Evolutionary conservation across 1,140 invertebrate genomes (phyloP).

Genomic region (Drosophila takahashii): DNA sequence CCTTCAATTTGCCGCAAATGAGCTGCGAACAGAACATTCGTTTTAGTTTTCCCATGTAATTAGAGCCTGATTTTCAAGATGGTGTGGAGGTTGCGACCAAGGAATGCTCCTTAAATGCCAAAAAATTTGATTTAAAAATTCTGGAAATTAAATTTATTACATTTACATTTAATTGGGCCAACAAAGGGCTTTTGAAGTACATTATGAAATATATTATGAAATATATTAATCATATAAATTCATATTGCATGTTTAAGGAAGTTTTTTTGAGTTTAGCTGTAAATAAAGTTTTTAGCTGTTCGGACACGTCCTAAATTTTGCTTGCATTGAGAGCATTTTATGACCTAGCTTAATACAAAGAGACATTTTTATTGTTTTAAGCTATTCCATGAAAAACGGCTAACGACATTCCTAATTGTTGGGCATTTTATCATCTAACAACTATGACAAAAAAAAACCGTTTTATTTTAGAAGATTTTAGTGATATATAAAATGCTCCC

Average conservation of each 20-base stretch:
- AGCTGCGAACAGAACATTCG: conserved; percentile 19
- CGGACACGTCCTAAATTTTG: background rate
- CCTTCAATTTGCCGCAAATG: conserved; percentile 37
- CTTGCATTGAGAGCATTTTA: background rate
- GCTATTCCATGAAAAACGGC: conserved; percentile 10
- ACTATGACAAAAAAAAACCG: background rate
- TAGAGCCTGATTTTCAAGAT: conserved; percentile 18
- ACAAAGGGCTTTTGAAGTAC: too few relatives aligned
- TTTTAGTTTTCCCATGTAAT: conserved; percentile 17
- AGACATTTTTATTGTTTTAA: background rate
- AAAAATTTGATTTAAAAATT: background rate
- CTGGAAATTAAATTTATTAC: background rate
- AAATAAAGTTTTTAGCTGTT: background rate
- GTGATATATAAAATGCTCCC: background rate
- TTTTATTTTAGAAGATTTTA: background rate
- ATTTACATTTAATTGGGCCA: background rate
- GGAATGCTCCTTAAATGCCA: background rate
- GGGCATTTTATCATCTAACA: background rate
- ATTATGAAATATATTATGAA: too few relatives aligned
- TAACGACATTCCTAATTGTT: conserved; percentile 19
- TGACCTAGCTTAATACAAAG: conserved; percentile 6
- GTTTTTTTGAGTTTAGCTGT: too few relatives aligned
- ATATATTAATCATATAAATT: too few relatives aligned
- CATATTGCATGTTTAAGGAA: too few relatives aligned
- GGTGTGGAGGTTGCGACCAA: too few relatives aligned